These are phyloP conservation scores for Triplophysa bombifrons DNA, from an alignment of 2,797 vertebrate genomes.

Conservation along the genomic window DNA sequence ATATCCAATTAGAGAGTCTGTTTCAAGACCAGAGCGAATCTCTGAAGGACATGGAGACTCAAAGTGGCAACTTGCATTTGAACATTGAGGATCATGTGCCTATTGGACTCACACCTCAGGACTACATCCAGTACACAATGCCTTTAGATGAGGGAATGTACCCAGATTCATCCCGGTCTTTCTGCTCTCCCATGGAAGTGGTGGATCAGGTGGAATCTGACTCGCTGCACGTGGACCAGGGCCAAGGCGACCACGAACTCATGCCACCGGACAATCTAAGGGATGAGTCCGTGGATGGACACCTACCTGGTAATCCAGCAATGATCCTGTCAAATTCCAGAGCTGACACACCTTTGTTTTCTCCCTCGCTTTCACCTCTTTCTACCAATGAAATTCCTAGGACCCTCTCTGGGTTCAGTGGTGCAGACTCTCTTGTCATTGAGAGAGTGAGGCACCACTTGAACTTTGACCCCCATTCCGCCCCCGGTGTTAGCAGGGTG, in stretches of 20 bases:
- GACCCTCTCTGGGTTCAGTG: conserved; percentile 85
- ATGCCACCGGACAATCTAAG: conserved; percentile 88
- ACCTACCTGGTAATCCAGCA: conserved; percentile 85
- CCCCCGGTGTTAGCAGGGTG: conserved; percentile 92
- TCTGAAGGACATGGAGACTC: conserved; percentile 84
- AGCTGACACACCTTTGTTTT: conserved; percentile 85
- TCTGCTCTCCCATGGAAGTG: conserved; percentile 96
- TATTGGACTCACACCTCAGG: conserved; percentile 95
- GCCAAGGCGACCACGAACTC: conserved; percentile 81
- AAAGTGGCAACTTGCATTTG: conserved; percentile 88
- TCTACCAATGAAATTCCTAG: conserved; percentile 86
- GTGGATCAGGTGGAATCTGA: conserved; percentile 80
- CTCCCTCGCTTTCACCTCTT: conserved; percentile 91
- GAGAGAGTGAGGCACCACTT: conserved; percentile 94
- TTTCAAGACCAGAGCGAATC: conserved; percentile 84
- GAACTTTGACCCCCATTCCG: conserved; percentile 94
- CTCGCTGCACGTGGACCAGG: conserved; percentile 82
- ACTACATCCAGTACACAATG: conserved; percentile 99
- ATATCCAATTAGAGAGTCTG: conserved; percentile 86
- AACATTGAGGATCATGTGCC: conserved; percentile 95
- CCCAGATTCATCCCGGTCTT: conserved; percentile 90
- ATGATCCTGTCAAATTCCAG: conserved; percentile 88
- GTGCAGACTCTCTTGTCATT: conserved; percentile 85
- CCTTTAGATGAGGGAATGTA: conserved; percentile 99
- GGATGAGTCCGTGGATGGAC: conserved; percentile 86